Conservation (phyloP, 2,113 vertebrate genomes). For the Hiodon alosoides region DNA sequence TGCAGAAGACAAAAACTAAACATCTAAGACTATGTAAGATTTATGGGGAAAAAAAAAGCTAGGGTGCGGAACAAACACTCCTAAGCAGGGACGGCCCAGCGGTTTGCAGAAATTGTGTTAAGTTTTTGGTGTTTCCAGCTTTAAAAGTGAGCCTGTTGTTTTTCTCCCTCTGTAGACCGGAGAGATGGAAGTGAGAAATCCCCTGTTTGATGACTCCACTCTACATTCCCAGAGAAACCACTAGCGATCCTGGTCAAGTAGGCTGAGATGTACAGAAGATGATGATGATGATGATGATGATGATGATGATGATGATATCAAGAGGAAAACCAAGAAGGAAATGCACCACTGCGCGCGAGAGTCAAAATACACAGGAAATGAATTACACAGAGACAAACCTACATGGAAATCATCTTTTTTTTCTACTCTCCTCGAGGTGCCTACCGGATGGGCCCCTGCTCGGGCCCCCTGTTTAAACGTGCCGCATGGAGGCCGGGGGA, state of each 20-base stretch:
- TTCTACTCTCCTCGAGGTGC: not conserved
- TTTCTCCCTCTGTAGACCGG: conserved; percentile 66
- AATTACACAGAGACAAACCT: not conserved
- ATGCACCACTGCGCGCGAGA: not conserved
- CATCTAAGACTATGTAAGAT: too few species aligned
- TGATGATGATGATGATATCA: not conserved
- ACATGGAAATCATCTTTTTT: conserved; percentile 9
- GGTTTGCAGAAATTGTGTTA: not conserved
- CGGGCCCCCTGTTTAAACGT: not conserved
- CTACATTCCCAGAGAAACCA: conserved; percentile 61
- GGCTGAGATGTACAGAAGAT: not conserved
- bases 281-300: too few species aligned
- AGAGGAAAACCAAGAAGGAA: not conserved
- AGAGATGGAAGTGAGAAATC: conserved; percentile 96
- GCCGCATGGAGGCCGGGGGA: not conserved
- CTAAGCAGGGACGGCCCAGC: too few species aligned
- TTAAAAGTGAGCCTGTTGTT: not conserved
- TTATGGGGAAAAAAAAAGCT: too few species aligned
- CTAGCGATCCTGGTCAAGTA: conserved; percentile 47
- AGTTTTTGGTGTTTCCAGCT: not conserved
- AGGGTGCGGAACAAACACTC: too few species aligned
- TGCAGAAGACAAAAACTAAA: too few species aligned
- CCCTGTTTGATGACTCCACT: conserved; percentile 80
- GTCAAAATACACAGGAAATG: not conserved
- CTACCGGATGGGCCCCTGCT: not conserved